A percentile compares a stretch with the other conserved stretches of the same genome.
Evolutionary conservation across 2,113 vertebrate species (phyloP).

Genomic region (Microtus montanus): DNA sequence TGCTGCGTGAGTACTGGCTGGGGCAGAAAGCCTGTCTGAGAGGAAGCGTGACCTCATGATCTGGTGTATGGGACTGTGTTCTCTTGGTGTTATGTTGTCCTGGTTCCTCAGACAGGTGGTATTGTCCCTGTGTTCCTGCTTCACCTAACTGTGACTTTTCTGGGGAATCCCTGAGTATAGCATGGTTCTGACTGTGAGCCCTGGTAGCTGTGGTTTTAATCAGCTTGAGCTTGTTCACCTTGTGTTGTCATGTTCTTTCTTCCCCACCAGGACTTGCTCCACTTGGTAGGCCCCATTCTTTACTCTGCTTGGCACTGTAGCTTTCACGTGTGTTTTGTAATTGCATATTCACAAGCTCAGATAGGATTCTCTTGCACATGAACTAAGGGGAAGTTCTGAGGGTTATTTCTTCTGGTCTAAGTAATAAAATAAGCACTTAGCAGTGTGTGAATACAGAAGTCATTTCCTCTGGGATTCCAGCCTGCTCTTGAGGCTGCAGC

Average conservation of each 20-base stretch:
- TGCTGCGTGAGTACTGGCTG: conserved; percentile 93
- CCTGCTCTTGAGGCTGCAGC: background rate
- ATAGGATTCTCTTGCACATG: background rate
- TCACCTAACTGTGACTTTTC: fast-evolving
- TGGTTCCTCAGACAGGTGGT: fast-evolving
- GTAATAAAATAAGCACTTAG: background rate
- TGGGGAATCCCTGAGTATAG: background rate
- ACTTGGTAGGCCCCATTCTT: no score
- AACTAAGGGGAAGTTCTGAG: background rate
- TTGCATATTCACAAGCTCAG: background rate
- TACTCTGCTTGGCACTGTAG: background rate
- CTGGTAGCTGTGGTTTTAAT: background rate
- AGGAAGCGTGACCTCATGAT: fast-evolving
- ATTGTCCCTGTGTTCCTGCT: background rate
- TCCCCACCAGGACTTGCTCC: fast-evolving
- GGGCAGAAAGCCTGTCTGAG: no score
- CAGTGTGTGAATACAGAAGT: background rate
- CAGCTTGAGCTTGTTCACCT: background rate
- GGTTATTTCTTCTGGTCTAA: background rate
- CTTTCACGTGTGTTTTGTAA: background rate
- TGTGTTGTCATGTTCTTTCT: fast-evolving
- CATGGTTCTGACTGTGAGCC: background rate
- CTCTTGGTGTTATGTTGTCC: background rate
- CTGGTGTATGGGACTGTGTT: background rate
- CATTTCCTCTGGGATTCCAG: background rate